Evolutionary conservation across 2,888 invertebrate genomes (phyloP), one percentile per base, ranked within the genome.

Genomic region (Tenodera sinensis): DNA sequence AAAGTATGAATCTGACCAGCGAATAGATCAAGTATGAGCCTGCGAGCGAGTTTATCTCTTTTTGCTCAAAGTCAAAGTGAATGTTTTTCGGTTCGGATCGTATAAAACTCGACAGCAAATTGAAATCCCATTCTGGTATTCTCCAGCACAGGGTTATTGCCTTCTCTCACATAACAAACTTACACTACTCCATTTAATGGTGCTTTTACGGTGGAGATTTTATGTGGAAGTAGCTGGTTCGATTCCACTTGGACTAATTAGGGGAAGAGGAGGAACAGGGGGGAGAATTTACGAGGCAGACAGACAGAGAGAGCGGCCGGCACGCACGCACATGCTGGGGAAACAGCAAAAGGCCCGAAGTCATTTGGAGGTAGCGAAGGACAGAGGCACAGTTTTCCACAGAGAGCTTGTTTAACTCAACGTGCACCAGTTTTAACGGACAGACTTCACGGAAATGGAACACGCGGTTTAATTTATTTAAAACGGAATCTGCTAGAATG

Each of bases 381-480:
- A 3, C 20, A 54, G 15, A 20, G 4, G 20, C 2, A 15, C 4
- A 54, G 4, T 54, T 54, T 54, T 54, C 54, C 15, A 54, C 54
- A 20, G 14, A 3, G 54, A 54, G 54, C 20, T 71, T 71, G 54
- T 71, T 71, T 71, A 71, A 71, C 54, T 20, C 54, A 71, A 71
- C 25, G 6, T 71, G 54, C 54, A 34, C 54, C 6, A 71, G 54
- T 71, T 71, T 71, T 71, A 71, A 71, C 54, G 54, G 54, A 71
- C 54, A 25, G 20, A 71, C 54, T 71, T 71, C 54, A 71, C 54
- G 54, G 54, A 71, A 83, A 83, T 28, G 83, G 28, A 83, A 47
- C 42, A 47, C 85, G 28, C 85, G 54, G 54, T 85, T 84, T 85
- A 54, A 85, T 85, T 85, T 85, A 85, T 85, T 85, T 85, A 85